Conservation (phyloP, 2,888 invertebrate species). For the Heliconius erato region DNA sequence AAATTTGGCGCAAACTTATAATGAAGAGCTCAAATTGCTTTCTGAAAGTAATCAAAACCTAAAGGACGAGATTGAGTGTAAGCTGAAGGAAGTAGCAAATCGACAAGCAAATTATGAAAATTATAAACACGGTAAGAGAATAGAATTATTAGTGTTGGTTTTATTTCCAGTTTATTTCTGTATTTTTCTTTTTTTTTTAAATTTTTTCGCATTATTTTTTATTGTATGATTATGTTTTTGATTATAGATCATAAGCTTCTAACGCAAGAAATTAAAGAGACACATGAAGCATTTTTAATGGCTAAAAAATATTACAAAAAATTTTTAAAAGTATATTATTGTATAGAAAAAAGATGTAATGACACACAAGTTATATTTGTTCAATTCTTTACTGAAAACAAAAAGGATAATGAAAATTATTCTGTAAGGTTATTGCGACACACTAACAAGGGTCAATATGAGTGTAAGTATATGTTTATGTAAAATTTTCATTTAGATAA, state of each 20-base stretch:
- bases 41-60: conserved; percentile 70
- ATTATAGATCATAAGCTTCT: conserved; percentile 73
- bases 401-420: conserved; percentile 74
- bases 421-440: conserved; percentile 68
- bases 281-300: conserved; percentile 80
- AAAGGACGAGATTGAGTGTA: conserved; percentile 66
- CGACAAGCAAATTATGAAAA: conserved; percentile 69
- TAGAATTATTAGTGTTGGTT: neutral
- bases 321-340: conserved; percentile 75
- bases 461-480: conserved; percentile 66
- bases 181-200: neutral
- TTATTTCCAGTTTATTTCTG: neutral
- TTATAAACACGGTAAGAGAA: conserved; percentile 69
- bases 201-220: too few species aligned
- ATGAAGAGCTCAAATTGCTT: conserved; percentile 67
- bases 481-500: neutral
- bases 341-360: conserved; percentile 68
- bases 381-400: conserved; percentile 79
- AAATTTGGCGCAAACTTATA: conserved; percentile 59
- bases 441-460: conserved; percentile 65
- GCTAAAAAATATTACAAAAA: conserved; percentile 81
- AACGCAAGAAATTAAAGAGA: conserved; percentile 78
- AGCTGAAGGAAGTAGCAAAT: conserved; percentile 63
- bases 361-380: conserved; percentile 69
- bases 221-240: conserved; percentile 2